These are phyloP conservation scores for Onychostruthus taczanowskii DNA, from an alignment of 2,113 vertebrate species.

Conservation along the genomic window DNA sequence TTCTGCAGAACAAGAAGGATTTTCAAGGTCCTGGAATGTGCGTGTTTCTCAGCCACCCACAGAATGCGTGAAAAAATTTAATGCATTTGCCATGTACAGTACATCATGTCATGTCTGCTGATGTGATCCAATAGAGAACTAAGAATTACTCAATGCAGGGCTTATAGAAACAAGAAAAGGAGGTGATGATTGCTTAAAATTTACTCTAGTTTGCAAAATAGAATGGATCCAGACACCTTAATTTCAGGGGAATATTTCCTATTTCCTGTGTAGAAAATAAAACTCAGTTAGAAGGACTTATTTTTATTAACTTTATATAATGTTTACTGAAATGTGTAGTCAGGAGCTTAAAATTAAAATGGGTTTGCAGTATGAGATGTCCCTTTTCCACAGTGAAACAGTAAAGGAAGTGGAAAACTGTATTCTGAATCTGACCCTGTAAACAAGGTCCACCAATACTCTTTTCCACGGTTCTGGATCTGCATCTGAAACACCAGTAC, in stretches of 20 bases:
- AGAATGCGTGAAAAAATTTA: conserved; percentile 30
- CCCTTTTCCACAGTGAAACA: background rate
- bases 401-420: background rate
- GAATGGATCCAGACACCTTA: background rate
- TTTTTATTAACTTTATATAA: background rate
- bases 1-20: conserved; percentile 10
- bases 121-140: background rate
- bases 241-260: background rate
- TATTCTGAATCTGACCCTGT: background rate
- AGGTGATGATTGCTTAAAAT: conserved; percentile 1
- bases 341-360: background rate
- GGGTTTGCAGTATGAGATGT: background rate
- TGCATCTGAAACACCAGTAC: background rate
- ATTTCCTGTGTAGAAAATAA: background rate
- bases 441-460: background rate
- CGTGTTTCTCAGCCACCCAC: conserved; percentile 29
- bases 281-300: background rate
- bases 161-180: background rate
- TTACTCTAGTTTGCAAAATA: background rate
- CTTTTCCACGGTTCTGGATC: background rate
- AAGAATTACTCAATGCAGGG: background rate
- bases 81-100: conserved; percentile 5
- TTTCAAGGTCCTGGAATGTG: conserved; percentile 17
- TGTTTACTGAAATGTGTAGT: background rate
- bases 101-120: conserved; percentile 11